These are phyloP conservation scores for Carlito syrichta DNA, from an alignment of 2,113 vertebrate genomes.

Conservation along the genomic window DNA sequence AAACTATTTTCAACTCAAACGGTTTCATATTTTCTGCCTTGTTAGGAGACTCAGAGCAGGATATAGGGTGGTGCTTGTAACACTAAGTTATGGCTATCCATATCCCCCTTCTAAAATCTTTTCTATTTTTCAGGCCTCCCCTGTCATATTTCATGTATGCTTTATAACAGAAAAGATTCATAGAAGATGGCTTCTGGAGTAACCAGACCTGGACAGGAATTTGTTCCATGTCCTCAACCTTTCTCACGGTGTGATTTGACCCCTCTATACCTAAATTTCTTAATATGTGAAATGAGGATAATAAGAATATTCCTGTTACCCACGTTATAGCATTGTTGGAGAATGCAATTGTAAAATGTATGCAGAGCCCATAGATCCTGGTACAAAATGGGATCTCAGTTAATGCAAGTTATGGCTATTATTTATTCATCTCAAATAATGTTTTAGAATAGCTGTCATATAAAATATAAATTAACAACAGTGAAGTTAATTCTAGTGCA, in stretches of 20 bases:
- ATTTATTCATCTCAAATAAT: constrained; percentile 14
- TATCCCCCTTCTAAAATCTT: not conserved
- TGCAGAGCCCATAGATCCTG: not conserved
- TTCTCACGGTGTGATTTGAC: not conserved
- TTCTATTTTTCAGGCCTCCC: not conserved
- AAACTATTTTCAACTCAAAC: not conserved
- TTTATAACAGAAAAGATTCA: not conserved
- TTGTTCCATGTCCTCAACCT: not conserved
- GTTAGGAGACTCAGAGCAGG: not conserved
- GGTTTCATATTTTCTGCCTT: not conserved
- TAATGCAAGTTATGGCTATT: not conserved
- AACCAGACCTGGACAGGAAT: not conserved
- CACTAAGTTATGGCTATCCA: not conserved
- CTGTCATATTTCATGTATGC: not conserved
- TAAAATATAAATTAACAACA: not conserved
- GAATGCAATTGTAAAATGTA: not conserved
- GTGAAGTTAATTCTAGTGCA: not conserved
- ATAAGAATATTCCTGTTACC: not conserved
- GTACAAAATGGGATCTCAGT: not conserved
- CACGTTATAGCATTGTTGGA: not conserved
- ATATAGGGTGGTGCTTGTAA: not conserved
- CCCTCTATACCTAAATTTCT: not conserved
- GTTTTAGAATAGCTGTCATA: not conserved
- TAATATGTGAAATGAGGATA: not conserved
- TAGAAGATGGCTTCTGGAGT: not conserved